Conservation (phyloP, 1,140 invertebrate species). For the Drosophila sulfurigaster region DNA sequence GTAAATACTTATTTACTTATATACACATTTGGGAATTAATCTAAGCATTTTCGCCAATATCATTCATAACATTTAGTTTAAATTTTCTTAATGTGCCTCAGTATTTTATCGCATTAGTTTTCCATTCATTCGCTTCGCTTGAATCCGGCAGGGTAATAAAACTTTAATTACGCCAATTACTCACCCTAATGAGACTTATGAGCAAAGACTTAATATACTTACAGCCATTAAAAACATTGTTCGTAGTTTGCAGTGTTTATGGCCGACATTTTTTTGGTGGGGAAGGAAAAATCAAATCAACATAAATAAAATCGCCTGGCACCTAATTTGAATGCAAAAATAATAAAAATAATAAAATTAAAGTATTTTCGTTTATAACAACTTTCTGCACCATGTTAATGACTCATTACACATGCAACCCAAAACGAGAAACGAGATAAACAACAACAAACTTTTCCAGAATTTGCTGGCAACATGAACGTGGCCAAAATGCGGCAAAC, state of each 20-base stretch:
- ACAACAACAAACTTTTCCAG: constrained; percentile 54
- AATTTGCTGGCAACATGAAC: constrained; percentile 74
- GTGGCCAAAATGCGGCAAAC: constrained; percentile 78
- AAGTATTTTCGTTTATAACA: constrained; percentile 47
- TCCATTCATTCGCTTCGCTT: background rate
- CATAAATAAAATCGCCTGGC: constrained; percentile 72
- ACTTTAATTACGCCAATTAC: constrained; percentile 30
- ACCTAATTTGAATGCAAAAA: constrained; percentile 72
- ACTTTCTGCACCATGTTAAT: constrained; percentile 71
- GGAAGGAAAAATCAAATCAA: constrained; percentile 52
- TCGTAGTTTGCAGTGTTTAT: constrained; percentile 11
- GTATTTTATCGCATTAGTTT: constrained; percentile 1
- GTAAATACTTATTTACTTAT: background rate
- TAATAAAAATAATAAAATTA: constrained; percentile 59
- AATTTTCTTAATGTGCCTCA: background rate
- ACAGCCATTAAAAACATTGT: constrained; percentile 4
- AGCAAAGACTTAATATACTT: constrained; percentile 5
- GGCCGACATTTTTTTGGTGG: constrained; percentile 2
- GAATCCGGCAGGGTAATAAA: constrained; percentile 1
- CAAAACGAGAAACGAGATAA: constrained; percentile 38
- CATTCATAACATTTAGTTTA: background rate
- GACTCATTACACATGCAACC: constrained; percentile 82
- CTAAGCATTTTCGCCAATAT: background rate
- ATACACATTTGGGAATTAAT: background rate
- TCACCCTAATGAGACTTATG: constrained; percentile 16